These are phyloP conservation scores for Ondatra zibethicus DNA, from an alignment of 2,113 vertebrate genomes.

Conservation along the genomic window DNA sequence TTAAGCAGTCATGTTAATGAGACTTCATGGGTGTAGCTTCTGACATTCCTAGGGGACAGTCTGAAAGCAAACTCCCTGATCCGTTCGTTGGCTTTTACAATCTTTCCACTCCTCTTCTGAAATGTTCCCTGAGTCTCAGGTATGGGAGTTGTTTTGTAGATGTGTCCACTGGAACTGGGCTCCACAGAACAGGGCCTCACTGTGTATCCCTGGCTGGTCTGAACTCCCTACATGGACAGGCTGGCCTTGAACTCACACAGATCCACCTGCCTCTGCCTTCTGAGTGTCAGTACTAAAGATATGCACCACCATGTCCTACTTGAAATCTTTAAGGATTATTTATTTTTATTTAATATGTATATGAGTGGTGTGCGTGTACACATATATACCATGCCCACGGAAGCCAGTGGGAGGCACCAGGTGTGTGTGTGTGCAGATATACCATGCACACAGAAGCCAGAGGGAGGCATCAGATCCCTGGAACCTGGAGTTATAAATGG, in stretches of 20 bases:
- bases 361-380: background rate
- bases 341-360: background rate
- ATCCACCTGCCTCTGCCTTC: background rate
- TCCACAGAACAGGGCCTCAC: background rate
- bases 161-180: background rate
- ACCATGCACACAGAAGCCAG: background rate
- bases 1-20: background rate
- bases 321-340: background rate
- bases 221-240: background rate
- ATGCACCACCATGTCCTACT: background rate
- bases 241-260: background rate
- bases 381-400: background rate
- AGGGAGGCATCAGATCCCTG: background rate
- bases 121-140: background rate
- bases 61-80: background rate
- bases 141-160: background rate
- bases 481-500: background rate
- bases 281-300: background rate
- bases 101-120: background rate
- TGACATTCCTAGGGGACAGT: background rate
- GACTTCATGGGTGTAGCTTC: background rate
- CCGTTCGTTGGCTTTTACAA: background rate
- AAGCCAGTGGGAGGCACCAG: background rate
- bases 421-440: background rate
- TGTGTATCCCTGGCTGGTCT: background rate